Evolutionary conservation across 2,797 vertebrate genomes (phyloP).

Genomic region (Alauda arvensis): DNA sequence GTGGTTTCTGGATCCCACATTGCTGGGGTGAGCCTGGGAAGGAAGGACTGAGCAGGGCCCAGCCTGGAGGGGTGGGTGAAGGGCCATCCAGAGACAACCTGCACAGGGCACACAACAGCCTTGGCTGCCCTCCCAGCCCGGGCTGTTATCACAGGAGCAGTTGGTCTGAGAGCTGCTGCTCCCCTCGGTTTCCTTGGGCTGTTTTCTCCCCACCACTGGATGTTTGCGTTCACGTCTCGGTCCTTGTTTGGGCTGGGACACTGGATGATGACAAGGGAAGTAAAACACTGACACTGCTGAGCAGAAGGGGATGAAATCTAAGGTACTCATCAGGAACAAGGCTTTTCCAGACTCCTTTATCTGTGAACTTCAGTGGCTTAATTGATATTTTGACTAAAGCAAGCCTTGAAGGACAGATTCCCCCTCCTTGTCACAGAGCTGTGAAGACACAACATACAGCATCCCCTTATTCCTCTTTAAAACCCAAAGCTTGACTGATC

Average conservation of each 20-base stretch:
- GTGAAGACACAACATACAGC: constrained; percentile 21
- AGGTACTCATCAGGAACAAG: background rate
- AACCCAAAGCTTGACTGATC: background rate
- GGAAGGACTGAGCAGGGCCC: background rate
- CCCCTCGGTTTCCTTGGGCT: background rate
- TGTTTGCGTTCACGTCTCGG: background rate
- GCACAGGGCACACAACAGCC: background rate
- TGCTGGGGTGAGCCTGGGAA: background rate
- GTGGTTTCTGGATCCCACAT: background rate
- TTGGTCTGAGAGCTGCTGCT: background rate
- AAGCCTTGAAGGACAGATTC: constrained; percentile 1
- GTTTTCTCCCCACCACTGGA: background rate
- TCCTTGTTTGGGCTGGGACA: constrained; percentile 33
- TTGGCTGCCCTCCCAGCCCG: background rate
- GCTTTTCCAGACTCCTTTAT: constrained; percentile 14
- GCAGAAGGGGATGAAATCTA: background rate
- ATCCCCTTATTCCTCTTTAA: background rate
- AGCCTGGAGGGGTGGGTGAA: background rate
- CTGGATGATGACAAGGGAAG: background rate
- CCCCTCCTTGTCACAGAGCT: background rate
- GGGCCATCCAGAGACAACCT: background rate
- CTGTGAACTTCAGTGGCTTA: background rate
- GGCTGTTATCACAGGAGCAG: background rate
- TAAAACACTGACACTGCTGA: background rate
- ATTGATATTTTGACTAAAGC: constrained; percentile 42